Evolutionary conservation across 1,140 invertebrate species (phyloP), one percentile per base, ranked within the genome.

Genomic region (Lithobius niger): DNA sequence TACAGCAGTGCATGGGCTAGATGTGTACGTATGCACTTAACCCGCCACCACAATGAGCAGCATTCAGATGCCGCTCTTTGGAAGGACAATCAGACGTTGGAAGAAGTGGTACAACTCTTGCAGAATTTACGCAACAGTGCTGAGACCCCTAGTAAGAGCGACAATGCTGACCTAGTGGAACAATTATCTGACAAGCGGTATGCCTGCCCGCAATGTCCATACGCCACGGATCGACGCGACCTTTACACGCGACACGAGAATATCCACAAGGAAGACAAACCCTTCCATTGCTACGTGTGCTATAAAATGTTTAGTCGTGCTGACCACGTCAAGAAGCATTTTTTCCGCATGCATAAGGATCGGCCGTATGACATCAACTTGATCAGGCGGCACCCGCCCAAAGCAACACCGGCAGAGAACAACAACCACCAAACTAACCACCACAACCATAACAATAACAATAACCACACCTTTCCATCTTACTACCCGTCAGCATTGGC

Each of bases 291-390:
- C 67, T 92, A 91, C 66, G 80, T 89, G 6, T 94, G 89, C 67
- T 79, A 84, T 64, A 90, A 91, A 67, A 85, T 90, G 64, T 94
- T 94, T 71, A 93, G 91, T 69, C 76, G 89, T 28, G 88, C 88
- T n/a, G 89, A 94, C 69, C 89, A 94, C 66, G 88, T 93, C 22
- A 94, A 94, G 67, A 94, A 94, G 64, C 89, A 94, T 68, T 92
- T 92, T 66, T 72, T 88, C 31, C 74, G 89, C 49, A 92, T 93
- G 83, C 88, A 92, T 64, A 77, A 85, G 3, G 88, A 91, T 57
- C 80, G 85, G 64, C 78, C 77, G 0, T 92, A 92, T 65, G 86
- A 89, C 59, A 73, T 90, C n/a, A 83, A 87, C 60, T 79, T 82
- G 63, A 89, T 90, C 59, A 72, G 83, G 54, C 61, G 50, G n/a